Percentiles rank a stretch among this genome's conserved stretches.
Evolutionary conservation across 2,888 invertebrate genomes (phyloP).

Genomic region (Blastobasis lacticolella): DNA sequence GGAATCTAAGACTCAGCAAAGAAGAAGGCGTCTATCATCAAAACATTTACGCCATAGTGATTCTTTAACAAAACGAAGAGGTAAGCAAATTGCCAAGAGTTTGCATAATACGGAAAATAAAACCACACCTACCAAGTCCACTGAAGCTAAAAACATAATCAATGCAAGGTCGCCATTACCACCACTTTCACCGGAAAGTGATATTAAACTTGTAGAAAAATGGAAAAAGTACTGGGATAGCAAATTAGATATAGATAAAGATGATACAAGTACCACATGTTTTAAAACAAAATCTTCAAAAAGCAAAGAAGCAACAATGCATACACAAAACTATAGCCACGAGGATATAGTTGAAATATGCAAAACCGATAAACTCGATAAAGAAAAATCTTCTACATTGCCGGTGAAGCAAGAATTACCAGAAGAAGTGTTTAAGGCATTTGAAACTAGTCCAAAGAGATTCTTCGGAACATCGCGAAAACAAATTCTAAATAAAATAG

Average conservation of each 20-base stretch:
- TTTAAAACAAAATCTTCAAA: slow-evolving; percentile 23
- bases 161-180: slow-evolving; percentile 11
- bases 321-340: slow-evolving; percentile 9
- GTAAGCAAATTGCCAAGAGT: slow-evolving; percentile 57
- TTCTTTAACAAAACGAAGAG: slow-evolving; percentile 58
- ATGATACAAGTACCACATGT: slow-evolving; percentile 20
- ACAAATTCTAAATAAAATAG: slow-evolving; percentile 63
- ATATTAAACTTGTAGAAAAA: slow-evolving; percentile 46
- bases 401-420: slow-evolving; percentile 55
- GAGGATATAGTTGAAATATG: slow-evolving; percentile 12
- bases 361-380: slow-evolving; percentile 7
- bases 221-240: slow-evolving; percentile 66
- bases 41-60: slow-evolving; percentile 54
- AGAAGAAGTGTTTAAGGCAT: slow-evolving; percentile 65
- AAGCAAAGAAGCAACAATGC: slow-evolving; percentile 8
- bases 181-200: slow-evolving; percentile 16
- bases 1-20: slow-evolving; percentile 39
- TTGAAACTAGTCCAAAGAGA: slow-evolving; percentile 66
- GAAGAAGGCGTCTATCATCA: slow-evolving; percentile 40
- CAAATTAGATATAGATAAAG: slow-evolving; percentile 41
- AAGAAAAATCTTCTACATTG: slow-evolving; percentile 10
- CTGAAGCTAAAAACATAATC: slow-evolving; percentile 7
- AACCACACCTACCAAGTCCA: slow-evolving; percentile 14
- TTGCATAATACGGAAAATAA: slow-evolving; percentile 35
- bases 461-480: slow-evolving; percentile 66